These are phyloP conservation scores for Epinotia brunnichana DNA, from an alignment of 2,888 invertebrate species.

Conservation along the genomic window DNA sequence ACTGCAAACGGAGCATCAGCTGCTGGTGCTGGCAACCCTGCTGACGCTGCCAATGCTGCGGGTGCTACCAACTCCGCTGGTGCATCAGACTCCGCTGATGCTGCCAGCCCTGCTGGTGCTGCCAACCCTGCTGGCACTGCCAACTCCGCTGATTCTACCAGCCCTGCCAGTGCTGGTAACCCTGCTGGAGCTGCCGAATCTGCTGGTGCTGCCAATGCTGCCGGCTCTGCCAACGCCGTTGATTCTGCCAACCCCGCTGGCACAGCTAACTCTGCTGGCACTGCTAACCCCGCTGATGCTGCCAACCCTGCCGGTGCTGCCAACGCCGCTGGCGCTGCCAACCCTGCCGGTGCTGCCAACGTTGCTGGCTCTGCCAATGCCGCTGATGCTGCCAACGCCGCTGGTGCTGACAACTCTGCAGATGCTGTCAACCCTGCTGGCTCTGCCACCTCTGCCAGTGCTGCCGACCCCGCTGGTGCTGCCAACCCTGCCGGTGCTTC, in stretches of 20 bases:
- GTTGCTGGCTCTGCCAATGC: background rate
- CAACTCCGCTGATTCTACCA: background rate
- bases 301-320: background rate
- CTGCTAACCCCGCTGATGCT: slow-evolving; percentile 2
- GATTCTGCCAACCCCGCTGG: slow-evolving; percentile 5
- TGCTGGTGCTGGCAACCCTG: background rate
- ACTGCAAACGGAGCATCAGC: slow-evolving; percentile 15
- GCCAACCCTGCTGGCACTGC: background rate
- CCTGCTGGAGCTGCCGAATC: background rate
- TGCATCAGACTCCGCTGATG: background rate
- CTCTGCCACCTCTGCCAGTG: background rate
- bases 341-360: background rate
- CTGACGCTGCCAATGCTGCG: slow-evolving; percentile 4
- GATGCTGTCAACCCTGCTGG: background rate
- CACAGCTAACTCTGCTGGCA: background rate
- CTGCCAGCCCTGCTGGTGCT: background rate
- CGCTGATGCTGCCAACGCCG: background rate
- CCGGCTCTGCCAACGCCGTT: background rate
- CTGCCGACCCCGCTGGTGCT: slow-evolving; percentile 1
- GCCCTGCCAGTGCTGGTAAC: slow-evolving; percentile 1
- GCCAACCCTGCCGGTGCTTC: background rate
- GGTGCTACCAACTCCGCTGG: background rate
- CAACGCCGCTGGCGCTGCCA: background rate
- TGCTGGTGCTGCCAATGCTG: background rate
- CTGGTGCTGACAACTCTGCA: background rate